phyloP scores from a whole-genome alignment of 2,797 vertebrate genomes.

The Ctenopoma kingsleyae region DNA sequence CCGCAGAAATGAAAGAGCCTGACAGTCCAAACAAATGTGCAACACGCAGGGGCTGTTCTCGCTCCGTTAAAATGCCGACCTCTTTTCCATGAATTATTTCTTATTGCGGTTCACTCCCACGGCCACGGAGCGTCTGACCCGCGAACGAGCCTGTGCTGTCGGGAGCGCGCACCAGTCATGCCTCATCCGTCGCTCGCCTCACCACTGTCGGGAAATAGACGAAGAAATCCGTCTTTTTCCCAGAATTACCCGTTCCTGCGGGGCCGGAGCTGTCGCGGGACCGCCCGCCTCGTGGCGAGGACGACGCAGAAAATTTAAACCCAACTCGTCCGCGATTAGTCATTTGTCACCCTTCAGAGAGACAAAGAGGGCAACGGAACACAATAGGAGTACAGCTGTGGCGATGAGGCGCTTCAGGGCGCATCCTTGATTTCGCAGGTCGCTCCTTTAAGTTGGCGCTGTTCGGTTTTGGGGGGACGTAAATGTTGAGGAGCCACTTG shows the following conservation, averaged over 20 bases:
- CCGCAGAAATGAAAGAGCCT: background rate
- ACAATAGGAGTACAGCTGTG: conserved; percentile 62
- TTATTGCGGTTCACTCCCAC: conserved; percentile 77
- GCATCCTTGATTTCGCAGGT: conserved; percentile 61
- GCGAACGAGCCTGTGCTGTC: conserved; percentile 61
- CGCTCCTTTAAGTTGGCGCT: conserved; percentile 55
- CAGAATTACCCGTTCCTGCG: background rate
- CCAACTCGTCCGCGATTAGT: conserved; percentile 17
- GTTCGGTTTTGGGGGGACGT: conserved; percentile 51
- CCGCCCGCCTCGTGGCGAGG: background rate
- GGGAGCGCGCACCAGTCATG: conserved; percentile 76
- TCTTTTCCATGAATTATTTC: conserved; percentile 79
- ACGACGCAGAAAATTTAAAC: background rate
- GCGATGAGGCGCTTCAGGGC: conserved; percentile 49
- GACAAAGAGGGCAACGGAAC: conserved; percentile 61
- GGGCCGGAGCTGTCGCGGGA: background rate
- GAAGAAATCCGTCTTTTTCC: conserved; percentile 30
- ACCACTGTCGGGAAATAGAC: conserved; percentile 39
- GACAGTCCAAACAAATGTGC: conserved; percentile 9
- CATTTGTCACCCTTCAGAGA: conserved; percentile 7
- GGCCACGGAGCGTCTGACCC: conserved; percentile 61
- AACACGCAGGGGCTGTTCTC: conserved; percentile 18
- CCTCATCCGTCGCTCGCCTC: conserved; percentile 62
- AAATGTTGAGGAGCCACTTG: conserved; percentile 56
- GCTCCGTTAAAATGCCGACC: conserved; percentile 45